Percentiles rank a stretch among this genome's conserved stretches.
phyloP scores from a whole-genome alignment of 2,113 vertebrate species.

The Tachysurus vachellii region DNA sequence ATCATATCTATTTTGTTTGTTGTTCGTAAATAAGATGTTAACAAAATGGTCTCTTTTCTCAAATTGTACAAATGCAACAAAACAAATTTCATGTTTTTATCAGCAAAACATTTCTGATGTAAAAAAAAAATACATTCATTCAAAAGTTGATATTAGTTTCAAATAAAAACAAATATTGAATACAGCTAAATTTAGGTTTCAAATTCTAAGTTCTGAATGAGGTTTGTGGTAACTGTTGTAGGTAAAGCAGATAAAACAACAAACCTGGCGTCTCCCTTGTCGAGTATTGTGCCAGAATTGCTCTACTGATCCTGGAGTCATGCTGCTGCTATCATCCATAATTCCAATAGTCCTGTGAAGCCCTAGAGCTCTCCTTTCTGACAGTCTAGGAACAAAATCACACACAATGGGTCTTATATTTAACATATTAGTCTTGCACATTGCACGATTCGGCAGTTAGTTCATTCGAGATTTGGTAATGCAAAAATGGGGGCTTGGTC shows the following conservation, averaged over 20 bases:
- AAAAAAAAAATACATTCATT: too few species aligned
- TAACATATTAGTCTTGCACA: background rate
- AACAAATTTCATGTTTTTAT: background rate
- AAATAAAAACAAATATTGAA: background rate
- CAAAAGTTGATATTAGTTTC: background rate
- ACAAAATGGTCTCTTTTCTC: background rate
- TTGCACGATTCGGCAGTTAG: background rate
- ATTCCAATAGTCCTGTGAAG: constrained; percentile 58
- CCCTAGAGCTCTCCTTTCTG: constrained; percentile 68
- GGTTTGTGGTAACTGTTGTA: background rate
- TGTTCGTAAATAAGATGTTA: background rate
- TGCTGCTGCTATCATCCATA: constrained; percentile 58
- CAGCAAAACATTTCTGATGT: background rate
- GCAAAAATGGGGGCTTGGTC: background rate
- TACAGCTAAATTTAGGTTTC: background rate
- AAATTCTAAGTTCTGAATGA: background rate
- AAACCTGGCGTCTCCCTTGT: constrained; percentile 74
- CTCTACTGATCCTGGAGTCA: constrained; percentile 57
- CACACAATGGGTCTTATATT: background rate
- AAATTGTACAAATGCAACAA: background rate
- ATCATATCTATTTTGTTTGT: background rate
- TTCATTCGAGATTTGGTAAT: background rate
- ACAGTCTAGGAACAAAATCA: constrained; percentile 60
- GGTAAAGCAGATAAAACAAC: background rate
- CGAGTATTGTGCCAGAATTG: constrained; percentile 68